Evolutionary conservation across 2,888 invertebrate genomes (phyloP).

Genomic region (Lordiphosa fenestrarum): DNA sequence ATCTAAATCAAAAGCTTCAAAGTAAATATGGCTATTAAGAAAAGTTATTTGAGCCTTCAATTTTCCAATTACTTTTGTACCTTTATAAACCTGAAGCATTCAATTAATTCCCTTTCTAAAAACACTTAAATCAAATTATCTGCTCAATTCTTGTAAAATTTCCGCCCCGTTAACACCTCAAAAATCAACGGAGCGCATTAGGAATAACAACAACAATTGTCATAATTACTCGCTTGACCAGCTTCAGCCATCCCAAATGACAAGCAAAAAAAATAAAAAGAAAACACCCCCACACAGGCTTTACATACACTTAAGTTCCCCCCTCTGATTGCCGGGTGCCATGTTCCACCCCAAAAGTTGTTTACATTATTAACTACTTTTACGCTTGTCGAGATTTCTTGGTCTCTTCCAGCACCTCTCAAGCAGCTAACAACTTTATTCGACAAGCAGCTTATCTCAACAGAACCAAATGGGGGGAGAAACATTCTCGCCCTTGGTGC

Average conservation of each 20-base stretch:
- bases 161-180: constrained; percentile 43
- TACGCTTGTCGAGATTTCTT: constrained; percentile 56
- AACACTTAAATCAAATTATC: constrained; percentile 12
- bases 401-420: background rate
- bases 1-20: too few relatives aligned
- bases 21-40: too few relatives aligned
- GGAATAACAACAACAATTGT: constrained; percentile 55
- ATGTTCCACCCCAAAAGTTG: constrained; percentile 38
- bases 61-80: too few relatives aligned
- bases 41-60: too few relatives aligned
- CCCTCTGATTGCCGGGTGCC: constrained; percentile 1
- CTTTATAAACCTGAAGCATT: background rate
- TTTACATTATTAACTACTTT: constrained; percentile 68
- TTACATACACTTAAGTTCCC: constrained; percentile 21
- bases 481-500: constrained; percentile 44
- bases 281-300: constrained; percentile 25
- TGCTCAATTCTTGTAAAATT: constrained; percentile 7
- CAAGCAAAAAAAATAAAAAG: constrained; percentile 18
- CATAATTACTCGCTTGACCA: constrained; percentile 66
- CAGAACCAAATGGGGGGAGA: background rate
- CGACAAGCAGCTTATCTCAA: constrained; percentile 28
- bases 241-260: constrained; percentile 35
- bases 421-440: constrained; percentile 8
- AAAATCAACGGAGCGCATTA: constrained; percentile 50
- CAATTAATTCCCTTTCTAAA: background rate